Evolutionary conservation across 2,797 vertebrate genomes (phyloP).

Genomic region (Microtus obscurus): DNA sequence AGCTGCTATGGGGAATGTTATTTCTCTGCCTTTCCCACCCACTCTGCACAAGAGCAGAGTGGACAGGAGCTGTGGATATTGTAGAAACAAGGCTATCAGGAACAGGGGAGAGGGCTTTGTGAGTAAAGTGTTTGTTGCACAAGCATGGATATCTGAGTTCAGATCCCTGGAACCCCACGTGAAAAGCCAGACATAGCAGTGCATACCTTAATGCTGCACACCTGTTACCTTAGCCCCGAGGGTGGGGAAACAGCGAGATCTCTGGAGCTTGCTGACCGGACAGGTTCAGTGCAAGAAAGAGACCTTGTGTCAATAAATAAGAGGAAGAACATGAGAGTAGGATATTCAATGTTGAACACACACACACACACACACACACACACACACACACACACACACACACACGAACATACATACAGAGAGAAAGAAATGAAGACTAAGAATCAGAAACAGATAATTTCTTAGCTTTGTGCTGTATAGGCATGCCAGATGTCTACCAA

Average conservation of each 20-base stretch:
- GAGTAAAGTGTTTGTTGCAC: background rate
- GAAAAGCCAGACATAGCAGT: background rate
- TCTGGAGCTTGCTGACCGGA: background rate
- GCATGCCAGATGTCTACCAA: background rate
- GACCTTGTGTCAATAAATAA: background rate
- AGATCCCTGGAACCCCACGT: background rate
- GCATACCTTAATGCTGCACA: background rate
- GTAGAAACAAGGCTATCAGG: background rate
- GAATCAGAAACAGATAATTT: background rate
- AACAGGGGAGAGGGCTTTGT: too few species aligned
- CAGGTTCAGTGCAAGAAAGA: background rate
- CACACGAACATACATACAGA: background rate
- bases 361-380: background rate
- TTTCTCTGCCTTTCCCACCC: background rate
- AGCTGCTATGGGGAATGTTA: background rate
- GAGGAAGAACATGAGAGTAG: background rate
- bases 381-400: background rate
- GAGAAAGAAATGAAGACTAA: background rate
- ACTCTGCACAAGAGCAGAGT: background rate
- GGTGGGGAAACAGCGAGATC: background rate
- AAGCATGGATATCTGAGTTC: background rate
- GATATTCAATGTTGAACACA: background rate
- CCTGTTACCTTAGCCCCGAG: background rate
- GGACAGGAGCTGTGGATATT: background rate
- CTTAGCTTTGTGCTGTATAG: slow-evolving; percentile 32